phyloP scores from a whole-genome alignment of 1,140 invertebrate species.

The Cylas formicarius region DNA sequence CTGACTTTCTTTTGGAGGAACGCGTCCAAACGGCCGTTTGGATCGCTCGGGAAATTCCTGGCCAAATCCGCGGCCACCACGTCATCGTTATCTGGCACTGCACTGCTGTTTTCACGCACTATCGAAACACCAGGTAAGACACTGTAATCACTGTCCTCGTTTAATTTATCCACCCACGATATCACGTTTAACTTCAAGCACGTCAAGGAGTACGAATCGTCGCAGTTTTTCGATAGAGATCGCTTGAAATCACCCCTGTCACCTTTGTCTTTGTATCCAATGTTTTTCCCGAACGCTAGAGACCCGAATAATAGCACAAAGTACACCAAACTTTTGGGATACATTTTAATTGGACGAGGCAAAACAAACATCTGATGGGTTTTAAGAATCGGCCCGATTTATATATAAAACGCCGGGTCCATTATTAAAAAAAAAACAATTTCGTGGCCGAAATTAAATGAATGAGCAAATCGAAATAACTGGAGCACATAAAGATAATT shows the following conservation, averaged over 20 bases:
- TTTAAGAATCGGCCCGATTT: slow-evolving; percentile 17
- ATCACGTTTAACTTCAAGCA: slow-evolving; percentile 74
- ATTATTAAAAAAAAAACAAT: slow-evolving; percentile 19
- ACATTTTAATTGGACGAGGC: slow-evolving; percentile 11
- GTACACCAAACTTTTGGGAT: slow-evolving; percentile 1
- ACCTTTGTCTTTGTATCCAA: slow-evolving; percentile 14
- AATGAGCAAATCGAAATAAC: slow-evolving; percentile 29
- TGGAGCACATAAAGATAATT: slow-evolving; percentile 34
- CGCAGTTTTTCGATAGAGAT: slow-evolving; percentile 53
- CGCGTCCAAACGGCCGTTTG: slow-evolving; percentile 67
- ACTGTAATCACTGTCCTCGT: slow-evolving; percentile 53
- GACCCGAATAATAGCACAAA: slow-evolving; percentile 5
- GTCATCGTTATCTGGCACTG: slow-evolving; percentile 52
- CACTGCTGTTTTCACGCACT: slow-evolving; percentile 56
- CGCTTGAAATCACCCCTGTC: slow-evolving; percentile 36
- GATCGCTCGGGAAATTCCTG: slow-evolving; percentile 64
- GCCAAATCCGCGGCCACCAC: slow-evolving; percentile 63
- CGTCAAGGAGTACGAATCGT: slow-evolving; percentile 61
- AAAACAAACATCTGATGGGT: slow-evolving; percentile 20
- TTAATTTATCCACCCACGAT: slow-evolving; percentile 64
- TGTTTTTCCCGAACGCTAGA: slow-evolving; percentile 8
- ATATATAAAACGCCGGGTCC: slow-evolving; percentile 19
- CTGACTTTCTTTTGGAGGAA: slow-evolving; percentile 63
- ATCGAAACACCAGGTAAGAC: slow-evolving; percentile 65
- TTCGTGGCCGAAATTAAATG: slow-evolving; percentile 22